A percentile compares a stretch with the other conserved stretches of the same genome.
These are phyloP conservation scores for Nomia melanderi DNA, from an alignment of 1,140 invertebrate species.

Conservation along the genomic window DNA sequence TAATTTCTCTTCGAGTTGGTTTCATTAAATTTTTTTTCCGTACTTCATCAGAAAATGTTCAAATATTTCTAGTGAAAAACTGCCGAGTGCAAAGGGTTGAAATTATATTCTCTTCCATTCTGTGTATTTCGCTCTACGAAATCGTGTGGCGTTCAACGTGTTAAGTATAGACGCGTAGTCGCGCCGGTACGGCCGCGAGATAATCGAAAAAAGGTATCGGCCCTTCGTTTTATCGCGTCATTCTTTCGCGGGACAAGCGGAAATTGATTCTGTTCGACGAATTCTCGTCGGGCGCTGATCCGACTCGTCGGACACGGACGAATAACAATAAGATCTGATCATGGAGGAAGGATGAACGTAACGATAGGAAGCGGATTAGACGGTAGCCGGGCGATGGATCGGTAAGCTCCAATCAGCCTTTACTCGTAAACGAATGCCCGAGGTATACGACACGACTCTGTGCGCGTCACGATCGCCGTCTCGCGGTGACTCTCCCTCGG, in stretches of 20 bases:
- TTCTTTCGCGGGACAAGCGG: neutral
- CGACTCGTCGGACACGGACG: constrained; percentile 43
- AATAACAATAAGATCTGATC: constrained; percentile 74
- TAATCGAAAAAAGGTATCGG: too few species aligned
- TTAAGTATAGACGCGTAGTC: too few species aligned
- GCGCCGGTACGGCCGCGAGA: too few species aligned
- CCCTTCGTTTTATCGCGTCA: neutral
- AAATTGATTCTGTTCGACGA: constrained; percentile 51
- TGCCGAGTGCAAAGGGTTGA: too few species aligned
- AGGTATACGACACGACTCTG: constrained; percentile 57
- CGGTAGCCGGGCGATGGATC: constrained; percentile 51
- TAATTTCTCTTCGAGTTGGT: too few species aligned
- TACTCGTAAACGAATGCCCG: constrained; percentile 34
- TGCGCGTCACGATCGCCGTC: constrained; percentile 19
- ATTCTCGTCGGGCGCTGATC: constrained; percentile 24
- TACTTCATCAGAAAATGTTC: too few species aligned
- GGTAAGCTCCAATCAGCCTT: constrained; percentile 63
- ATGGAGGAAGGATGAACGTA: constrained; percentile 63
- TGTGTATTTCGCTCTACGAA: too few species aligned
- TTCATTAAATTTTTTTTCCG: too few species aligned
- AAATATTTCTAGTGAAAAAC: too few species aligned
- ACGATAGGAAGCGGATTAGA: constrained; percentile 72
- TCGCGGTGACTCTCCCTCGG: too few species aligned
- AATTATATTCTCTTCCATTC: too few species aligned
- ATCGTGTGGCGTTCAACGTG: too few species aligned